Base-by-base conservation (phyloP, 1,140 invertebrate species). In the Holcopasites calliopsidis region DNA sequence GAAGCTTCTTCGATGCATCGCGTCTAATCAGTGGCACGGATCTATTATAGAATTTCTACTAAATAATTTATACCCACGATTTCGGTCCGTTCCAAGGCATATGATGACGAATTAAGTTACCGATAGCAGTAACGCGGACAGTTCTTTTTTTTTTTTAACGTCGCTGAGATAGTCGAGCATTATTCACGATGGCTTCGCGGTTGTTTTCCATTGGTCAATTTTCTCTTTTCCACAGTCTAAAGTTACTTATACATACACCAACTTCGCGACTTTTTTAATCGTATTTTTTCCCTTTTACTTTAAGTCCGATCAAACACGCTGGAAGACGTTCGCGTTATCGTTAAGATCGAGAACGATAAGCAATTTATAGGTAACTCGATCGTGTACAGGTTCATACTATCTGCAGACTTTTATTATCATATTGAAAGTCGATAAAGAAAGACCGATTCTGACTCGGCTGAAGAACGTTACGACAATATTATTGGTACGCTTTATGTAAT, bases 21-120 rank as follows among this genome's bases (percentile, higher is more conserved):
- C 47, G 31, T 38, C 28, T 35, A 66, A 65, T 71, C 65, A 31
- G 23, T 69, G 71, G 33, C 57, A 70, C 33, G 61, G 77, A 80
- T 80, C 79, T 76, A 13, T n/a, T 26, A 11, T 28, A 35, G 28
- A 18, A 64, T 75, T 74, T 73, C 47, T 16, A 72, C 31, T 4
- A 13, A 71, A 71, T 33, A 11, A 49, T 60, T 31, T 5, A 21
- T n/a, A n/a, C n/a, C n/a, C n/a, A n/a, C n/a, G n/a, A n/a, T n/a
- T n/a, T n/a, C n/a, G n/a, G n/a, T n/a, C n/a, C n/a, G n/a, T n/a
- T n/a, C n/a, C n/a, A n/a, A n/a, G n/a, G n/a, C n/a, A n/a, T n/a
- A n/a, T n/a, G n/a, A n/a, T n/a, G n/a, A n/a, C n/a, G n/a, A n/a
- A n/a, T n/a, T n/a, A n/a, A n/a, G n/a, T n/a, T n/a, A n/a, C n/a